Percentiles rank a stretch among this genome's conserved stretches.
Evolutionary conservation across 2,888 invertebrate species (phyloP).

Genomic region (Anthophora plumipes): DNA sequence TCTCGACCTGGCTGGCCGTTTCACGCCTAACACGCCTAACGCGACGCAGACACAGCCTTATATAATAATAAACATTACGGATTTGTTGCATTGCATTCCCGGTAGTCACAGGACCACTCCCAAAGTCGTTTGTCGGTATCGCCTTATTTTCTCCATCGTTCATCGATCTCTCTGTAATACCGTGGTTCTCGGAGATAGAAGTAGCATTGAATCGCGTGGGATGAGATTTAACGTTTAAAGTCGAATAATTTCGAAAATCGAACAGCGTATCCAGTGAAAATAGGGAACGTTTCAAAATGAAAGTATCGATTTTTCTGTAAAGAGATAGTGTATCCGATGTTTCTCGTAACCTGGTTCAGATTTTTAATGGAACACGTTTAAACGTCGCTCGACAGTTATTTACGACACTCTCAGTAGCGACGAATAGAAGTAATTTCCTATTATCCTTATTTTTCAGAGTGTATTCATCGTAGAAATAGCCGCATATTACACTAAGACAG

Average conservation of each 20-base stretch:
- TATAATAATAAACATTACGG: slow-evolving; percentile 73
- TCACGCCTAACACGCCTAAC: slow-evolving; percentile 66
- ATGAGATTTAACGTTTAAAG: not conserved
- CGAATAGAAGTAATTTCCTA: not conserved
- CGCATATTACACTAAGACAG: slow-evolving; percentile 9
- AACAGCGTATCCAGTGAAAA: not conserved
- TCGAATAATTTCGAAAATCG: not conserved
- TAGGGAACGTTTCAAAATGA: too few species aligned
- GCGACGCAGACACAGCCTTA: slow-evolving; percentile 63
- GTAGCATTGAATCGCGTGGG: not conserved
- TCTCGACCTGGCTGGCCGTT: slow-evolving; percentile 72
- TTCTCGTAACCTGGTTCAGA: not conserved
- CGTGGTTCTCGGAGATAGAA: slow-evolving; percentile 28
- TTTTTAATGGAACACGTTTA: not conserved
- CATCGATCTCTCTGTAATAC: slow-evolving; percentile 42
- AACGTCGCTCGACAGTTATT: not conserved
- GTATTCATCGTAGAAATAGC: not conserved
- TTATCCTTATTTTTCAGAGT: not conserved
- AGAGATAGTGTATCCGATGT: not conserved
- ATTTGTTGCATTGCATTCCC: slow-evolving; percentile 67
- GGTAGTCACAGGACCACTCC: slow-evolving; percentile 68
- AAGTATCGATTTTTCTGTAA: too few species aligned
- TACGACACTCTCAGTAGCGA: not conserved
- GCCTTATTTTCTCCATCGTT: slow-evolving; percentile 34
- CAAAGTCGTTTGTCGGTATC: slow-evolving; percentile 63